A percentile compares a stretch with the other conserved stretches of the same genome.
phyloP scores from a whole-genome alignment of 2,888 invertebrate species.

The Rhopalosiphum nymphaeae region DNA sequence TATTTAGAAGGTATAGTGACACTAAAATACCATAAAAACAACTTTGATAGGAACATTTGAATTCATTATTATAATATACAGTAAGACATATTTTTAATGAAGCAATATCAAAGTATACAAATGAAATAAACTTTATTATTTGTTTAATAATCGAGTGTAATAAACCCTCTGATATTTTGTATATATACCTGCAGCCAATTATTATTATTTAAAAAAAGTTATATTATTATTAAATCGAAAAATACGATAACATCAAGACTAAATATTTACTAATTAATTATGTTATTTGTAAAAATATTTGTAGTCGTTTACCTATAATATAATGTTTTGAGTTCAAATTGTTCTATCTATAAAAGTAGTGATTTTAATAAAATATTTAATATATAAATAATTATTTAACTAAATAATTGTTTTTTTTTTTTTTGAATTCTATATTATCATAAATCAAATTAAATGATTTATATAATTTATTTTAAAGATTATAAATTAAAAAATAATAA shows the following conservation, averaged over 20 bases:
- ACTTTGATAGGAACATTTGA: constrained; percentile 2
- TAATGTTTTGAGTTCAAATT: background rate
- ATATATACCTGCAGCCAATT: background rate
- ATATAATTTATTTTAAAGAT: background rate
- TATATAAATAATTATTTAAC: background rate
- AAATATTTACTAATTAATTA: background rate
- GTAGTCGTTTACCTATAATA: background rate
- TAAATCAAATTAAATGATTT: background rate
- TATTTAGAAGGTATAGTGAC: constrained; percentile 6
- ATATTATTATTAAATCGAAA: background rate
- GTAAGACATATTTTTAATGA: background rate
- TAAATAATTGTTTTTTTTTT: too few relatives aligned
- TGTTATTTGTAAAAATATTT: background rate
- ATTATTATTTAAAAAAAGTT: background rate
- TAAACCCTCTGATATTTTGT: background rate
- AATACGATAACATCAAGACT: background rate
- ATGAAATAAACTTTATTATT: background rate
- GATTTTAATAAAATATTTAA: background rate
- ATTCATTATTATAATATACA: background rate
- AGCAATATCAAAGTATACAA: background rate
- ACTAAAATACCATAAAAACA: background rate
- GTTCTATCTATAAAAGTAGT: background rate
- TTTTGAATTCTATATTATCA: background rate
- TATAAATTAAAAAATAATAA: background rate
- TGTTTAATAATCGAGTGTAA: background rate